Evolutionary conservation across 2,797 vertebrate genomes (phyloP).

Genomic region (Cossypha heuglini): DNA sequence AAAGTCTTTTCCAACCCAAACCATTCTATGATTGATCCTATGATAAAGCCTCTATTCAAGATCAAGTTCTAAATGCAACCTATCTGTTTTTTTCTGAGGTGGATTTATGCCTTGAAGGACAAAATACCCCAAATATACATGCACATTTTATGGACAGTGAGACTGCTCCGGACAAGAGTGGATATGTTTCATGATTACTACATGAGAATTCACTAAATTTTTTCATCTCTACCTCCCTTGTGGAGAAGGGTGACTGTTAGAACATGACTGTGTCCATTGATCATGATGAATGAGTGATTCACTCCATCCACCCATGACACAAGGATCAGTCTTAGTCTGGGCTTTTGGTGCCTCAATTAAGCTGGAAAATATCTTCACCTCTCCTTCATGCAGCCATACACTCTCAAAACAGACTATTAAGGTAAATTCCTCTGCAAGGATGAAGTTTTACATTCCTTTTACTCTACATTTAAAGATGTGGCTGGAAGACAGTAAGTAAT

Average conservation of each 20-base stretch:
- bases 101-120: not conserved
- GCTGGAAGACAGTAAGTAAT: not conserved
- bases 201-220: not conserved
- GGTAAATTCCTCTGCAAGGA: not conserved
- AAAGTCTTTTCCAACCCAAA: not conserved
- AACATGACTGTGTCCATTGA: not conserved
- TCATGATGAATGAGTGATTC: accelerated
- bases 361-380: not conserved
- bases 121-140: not conserved
- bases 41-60: not conserved
- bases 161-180: not conserved
- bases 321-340: not conserved
- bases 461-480: not conserved
- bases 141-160: accelerated
- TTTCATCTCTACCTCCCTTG: not conserved
- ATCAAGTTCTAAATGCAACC: not conserved
- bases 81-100: not conserved
- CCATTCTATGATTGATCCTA: not conserved
- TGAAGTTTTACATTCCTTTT: not conserved
- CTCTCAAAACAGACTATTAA: not conserved
- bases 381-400: not conserved
- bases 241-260: not conserved
- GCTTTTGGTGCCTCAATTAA: not conserved
- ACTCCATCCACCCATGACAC: too few relatives aligned
- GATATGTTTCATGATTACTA: not conserved